Base-by-base conservation (phyloP, 2,797 vertebrate genomes). In the Eremophila alpestris region DNA sequence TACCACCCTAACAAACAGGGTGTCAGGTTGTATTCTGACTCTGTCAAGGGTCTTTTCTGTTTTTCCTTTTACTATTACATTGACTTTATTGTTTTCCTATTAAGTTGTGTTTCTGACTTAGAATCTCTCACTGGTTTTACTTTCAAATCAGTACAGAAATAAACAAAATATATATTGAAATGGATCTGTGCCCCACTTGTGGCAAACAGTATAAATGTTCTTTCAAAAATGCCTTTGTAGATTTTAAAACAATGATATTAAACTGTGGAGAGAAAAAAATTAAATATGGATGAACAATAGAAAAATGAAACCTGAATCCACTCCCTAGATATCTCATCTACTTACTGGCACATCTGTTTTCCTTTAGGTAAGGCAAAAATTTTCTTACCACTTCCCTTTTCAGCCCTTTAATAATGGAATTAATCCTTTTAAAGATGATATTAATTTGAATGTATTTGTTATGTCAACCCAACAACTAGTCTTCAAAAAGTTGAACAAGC, bases 261-360 rank as follows among this genome's bases (percentile, higher is more conserved):
- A 48, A 59, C n/a, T 55, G 34, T 18, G 34, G 48, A 49, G 43
- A 41, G 15, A 78, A 86, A 75, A 5, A 1, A 43, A 90, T 86
- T 78, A 91, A 88, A 88, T 81, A 94, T 69, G 62, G 17, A 84
- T 78, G 38, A 93, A 26, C 45, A 86, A 68, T 23, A 83, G 65
- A 89, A 71, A 79, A 71, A 43, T 12, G 21, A 80, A 89, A 74
- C 49, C 5, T 60, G n/a, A 67, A 70, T 59, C 52, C 48, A 38
- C 29, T 93, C n/a, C 74, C 26, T 32, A 79, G 55, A 45, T 87
- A 90, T 55, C 22, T 93, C 43, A 51, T 83, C 27, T 64, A 62
- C 26, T 75, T 69, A 48, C 46, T 58, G 78, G 9, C 15, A 81
- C 51, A 55, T 91, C 56, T 83, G 38, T 79, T 96, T 96, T 81